Evolutionary conservation across 2,797 vertebrate species (phyloP).

Genomic region (Sparus aurata): DNA sequence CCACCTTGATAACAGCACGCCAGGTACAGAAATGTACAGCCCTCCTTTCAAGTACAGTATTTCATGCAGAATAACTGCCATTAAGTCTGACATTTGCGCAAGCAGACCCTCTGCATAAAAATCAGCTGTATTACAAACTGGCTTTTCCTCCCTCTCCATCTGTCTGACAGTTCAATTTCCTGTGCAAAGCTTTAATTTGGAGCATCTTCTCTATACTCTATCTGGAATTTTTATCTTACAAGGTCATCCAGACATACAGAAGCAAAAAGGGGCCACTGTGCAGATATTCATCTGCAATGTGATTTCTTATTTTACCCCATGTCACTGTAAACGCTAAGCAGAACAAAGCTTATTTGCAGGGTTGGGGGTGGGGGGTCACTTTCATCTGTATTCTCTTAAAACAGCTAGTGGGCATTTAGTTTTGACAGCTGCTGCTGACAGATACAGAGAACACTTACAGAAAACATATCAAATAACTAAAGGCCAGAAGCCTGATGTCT

Average conservation of each 20-base stretch:
- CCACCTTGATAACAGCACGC: conserved; percentile 18
- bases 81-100: conserved; percentile 73
- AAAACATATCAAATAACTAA: conserved; percentile 31
- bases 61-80: conserved; percentile 55
- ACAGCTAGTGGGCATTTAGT: conserved; percentile 48
- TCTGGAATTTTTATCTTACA: conserved; percentile 73
- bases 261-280: conserved; percentile 51
- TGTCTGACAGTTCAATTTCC: conserved; percentile 79
- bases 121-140: conserved; percentile 54
- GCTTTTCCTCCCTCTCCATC: conserved; percentile 62
- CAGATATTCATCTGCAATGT: conserved; percentile 75
- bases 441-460: conserved; percentile 39
- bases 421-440: conserved; percentile 54
- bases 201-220: conserved; percentile 59
- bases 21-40: conserved; percentile 19
- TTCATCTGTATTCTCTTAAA: conserved; percentile 52
- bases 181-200: conserved; percentile 76
- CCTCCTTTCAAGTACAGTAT: conserved; percentile 18
- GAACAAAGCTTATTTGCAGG: conserved; percentile 52
- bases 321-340: conserved; percentile 23
- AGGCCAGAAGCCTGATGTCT: conserved; percentile 4
- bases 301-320: conserved; percentile 66
- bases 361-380: conserved; percentile 25
- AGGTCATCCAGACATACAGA: conserved; percentile 67
- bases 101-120: conserved; percentile 57